A percentile compares a stretch with the other conserved stretches of the same genome.
Conservation (phyloP, 2,888 invertebrate genomes). For the Galerucella calmariensis region DNA sequence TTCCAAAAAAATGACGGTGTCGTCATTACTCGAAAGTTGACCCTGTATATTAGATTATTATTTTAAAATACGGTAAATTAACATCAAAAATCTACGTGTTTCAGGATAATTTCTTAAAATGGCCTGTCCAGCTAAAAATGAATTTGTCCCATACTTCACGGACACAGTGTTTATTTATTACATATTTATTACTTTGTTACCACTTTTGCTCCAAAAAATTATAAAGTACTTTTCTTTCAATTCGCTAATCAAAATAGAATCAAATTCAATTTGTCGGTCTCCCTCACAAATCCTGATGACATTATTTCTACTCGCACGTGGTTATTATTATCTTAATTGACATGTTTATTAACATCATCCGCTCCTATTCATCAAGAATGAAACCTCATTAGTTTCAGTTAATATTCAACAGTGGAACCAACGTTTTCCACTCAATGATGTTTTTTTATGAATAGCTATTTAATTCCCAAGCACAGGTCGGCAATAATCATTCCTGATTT, state of each 20-base stretch:
- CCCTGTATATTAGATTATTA: no score
- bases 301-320: constrained; percentile 40
- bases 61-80: no score
- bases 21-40: no score
- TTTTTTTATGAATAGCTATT: background rate
- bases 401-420: background rate
- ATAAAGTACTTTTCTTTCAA: background rate
- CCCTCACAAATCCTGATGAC: constrained; percentile 29
- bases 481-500: no score
- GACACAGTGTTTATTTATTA: no score
- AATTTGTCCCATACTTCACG: no score
- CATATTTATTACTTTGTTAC: background rate
- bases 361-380: constrained; percentile 31
- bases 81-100: no score
- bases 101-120: no score
- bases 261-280: constrained; percentile 9
- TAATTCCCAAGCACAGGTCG: no score
- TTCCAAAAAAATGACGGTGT: no score
- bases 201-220: background rate
- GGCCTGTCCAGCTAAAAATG: no score
- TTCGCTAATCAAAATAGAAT: constrained; percentile 3
- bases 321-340: constrained; percentile 39
- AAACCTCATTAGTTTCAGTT: constrained; percentile 6
- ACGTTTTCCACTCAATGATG: background rate
- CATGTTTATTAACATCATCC: constrained; percentile 44